Evolutionary conservation across 2,888 invertebrate species (phyloP), one percentile per base, ranked within the genome.

Genomic region (Chrysotoxum bicinctum): DNA sequence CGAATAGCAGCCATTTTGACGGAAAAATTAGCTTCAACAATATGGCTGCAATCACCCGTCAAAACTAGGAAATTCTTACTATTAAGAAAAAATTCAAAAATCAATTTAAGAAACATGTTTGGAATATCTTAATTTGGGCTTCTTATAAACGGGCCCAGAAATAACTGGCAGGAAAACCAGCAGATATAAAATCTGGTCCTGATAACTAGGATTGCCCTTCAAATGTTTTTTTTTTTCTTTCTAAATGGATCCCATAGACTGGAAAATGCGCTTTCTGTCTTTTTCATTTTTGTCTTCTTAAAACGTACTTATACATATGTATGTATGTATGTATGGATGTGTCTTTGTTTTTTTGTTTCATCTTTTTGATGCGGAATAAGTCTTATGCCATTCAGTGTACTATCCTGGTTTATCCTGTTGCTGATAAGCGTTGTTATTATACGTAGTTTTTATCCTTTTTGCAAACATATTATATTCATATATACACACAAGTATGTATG

Each of bases 371-470:
- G 54, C 43, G 50, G 77, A 86, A 86, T 86, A 76, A 77, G 81
- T 77, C 77, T 58, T 58, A 19, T 66, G 73, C 73, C 77, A 70
- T 85, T 81, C 85, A 81, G 50, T 66, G 50, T 66, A 30, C 54
- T 77, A 70, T 81, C 85, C 81, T 58, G 77, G 81, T 81, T 85
- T 77, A 85, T 85, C 85, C 85, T 85, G 85, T 85, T 85, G 85
- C 85, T 85, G 85, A 85, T 81, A 81, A 81, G 77, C 81, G 73
- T 73, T 85, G 81, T 77, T 85, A 80, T 85, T 85, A 58, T 80
- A 48, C 76, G 60, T 69, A 73, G 54, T 56, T 64, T 54, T 48
- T 72, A 66, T 80, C 48, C 37, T 37, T 75, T 69, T 40, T 30
- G 9, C 48, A 30, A 21, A 68, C 60, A 19, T 19, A 45, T 45